Conservation (phyloP, 2,888 invertebrate species). For the Tineola bisselliella region DNA sequence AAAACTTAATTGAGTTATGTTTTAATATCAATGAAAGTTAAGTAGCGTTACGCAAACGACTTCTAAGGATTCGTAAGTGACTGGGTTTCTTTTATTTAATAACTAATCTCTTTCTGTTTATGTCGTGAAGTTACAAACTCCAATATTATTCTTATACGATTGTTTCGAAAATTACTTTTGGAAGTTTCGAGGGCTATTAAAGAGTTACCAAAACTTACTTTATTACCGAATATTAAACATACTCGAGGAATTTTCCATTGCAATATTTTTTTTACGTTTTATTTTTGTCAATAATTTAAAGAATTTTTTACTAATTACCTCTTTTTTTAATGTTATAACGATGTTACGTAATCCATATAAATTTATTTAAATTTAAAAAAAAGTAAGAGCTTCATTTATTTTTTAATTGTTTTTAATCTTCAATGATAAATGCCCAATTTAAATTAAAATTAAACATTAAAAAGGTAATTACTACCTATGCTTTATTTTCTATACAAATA, state of each 20-base stretch:
- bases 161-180: background rate
- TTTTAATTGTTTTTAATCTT: too few species aligned
- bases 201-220: conserved; percentile 7
- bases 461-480: too few species aligned
- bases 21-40: background rate
- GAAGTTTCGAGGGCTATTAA: background rate
- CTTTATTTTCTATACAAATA: too few species aligned
- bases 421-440: too few species aligned
- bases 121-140: background rate
- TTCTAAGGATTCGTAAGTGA: conserved; percentile 1
- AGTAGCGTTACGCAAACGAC: background rate
- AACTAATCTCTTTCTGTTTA: background rate
- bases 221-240: conserved; percentile 7
- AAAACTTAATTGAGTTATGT: background rate
- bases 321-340: too few species aligned
- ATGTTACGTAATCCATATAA: too few species aligned
- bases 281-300: too few species aligned
- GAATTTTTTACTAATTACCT: too few species aligned
- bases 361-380: too few species aligned
- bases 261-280: too few species aligned
- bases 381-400: too few species aligned
- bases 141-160: conserved; percentile 4
- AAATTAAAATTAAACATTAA: too few species aligned
- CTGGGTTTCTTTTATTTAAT: conserved; percentile 5
- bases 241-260: background rate